Percentiles rank a stretch among this genome's conserved stretches.
Conservation (phyloP, 2,797 vertebrate genomes). For the Hippoglossus hippoglossus region DNA sequence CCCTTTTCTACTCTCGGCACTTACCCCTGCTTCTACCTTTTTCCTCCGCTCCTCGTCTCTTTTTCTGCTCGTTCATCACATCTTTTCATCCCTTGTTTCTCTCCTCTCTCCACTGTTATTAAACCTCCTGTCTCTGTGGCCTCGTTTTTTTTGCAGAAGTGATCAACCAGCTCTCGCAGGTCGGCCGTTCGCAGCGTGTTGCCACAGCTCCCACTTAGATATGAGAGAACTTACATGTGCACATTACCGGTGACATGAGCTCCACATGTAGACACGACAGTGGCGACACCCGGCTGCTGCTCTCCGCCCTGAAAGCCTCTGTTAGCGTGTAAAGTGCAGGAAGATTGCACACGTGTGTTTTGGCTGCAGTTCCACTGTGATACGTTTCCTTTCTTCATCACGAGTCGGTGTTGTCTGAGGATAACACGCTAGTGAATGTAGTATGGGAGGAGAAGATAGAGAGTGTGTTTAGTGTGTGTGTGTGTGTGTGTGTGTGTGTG, state of each 20-base stretch:
- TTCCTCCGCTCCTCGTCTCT: background rate
- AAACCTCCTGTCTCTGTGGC: constrained; percentile 17
- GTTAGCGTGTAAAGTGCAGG: background rate
- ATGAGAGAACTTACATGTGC: background rate
- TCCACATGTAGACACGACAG: background rate
- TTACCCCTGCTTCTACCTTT: background rate
- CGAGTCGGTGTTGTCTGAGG: background rate
- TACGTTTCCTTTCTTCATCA: background rate
- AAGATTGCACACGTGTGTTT: background rate
- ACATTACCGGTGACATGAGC: background rate
- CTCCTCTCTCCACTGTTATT: constrained; percentile 10
- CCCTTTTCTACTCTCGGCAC: background rate
- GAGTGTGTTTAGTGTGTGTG: too few species aligned
- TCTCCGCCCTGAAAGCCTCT: background rate
- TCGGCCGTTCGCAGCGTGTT: constrained; percentile 35
- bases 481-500: too few species aligned
- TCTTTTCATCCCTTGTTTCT: background rate
- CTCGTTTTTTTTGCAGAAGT: constrained; percentile 18
- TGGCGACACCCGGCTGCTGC: background rate
- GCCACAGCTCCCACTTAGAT: constrained; percentile 43
- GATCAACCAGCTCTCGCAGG: constrained; percentile 22
- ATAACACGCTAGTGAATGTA: background rate
- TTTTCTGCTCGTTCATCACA: background rate
- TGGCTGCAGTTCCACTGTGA: background rate
- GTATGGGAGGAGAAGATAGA: background rate